These are phyloP conservation scores for Lysandra bellargus DNA, from an alignment of 2,888 invertebrate genomes.

Conservation along the genomic window DNA sequence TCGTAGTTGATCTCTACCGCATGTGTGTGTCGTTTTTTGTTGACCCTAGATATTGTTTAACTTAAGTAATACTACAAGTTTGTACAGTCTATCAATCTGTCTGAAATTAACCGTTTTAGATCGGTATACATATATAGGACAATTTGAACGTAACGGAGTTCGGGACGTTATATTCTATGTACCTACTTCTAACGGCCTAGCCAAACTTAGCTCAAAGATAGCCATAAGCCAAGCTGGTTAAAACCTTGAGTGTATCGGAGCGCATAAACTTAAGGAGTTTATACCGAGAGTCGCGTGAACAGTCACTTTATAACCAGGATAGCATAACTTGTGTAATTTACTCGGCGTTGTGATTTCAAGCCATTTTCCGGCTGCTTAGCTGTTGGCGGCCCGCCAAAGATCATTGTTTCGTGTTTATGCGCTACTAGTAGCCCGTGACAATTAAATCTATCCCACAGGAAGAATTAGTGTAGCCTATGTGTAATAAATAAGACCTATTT, in stretches of 20 bases:
- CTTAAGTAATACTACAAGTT: too few relatives aligned
- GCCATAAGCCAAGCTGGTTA: background rate
- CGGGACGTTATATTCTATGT: too few relatives aligned
- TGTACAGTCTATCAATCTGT: too few relatives aligned
- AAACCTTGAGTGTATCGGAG: background rate
- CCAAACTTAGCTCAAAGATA: background rate
- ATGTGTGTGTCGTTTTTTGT: too few relatives aligned
- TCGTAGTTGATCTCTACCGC: too few relatives aligned
- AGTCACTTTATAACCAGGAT: background rate
- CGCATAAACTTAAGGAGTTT: background rate
- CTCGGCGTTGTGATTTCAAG: slow-evolving; percentile 17
- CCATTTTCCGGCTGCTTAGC: slow-evolving; percentile 26
- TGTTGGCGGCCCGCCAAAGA: background rate
- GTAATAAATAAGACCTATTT: background rate
- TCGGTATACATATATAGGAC: too few relatives aligned
- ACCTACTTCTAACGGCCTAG: too few relatives aligned
- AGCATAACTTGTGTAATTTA: slow-evolving; percentile 16
- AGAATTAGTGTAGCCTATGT: slow-evolving; percentile 36
- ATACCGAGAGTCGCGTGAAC: background rate
- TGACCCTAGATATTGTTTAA: too few relatives aligned
- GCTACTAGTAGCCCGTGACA: slow-evolving; percentile 4
- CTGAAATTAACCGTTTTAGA: too few relatives aligned
- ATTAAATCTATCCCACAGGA: slow-evolving; percentile 39
- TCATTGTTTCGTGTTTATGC: background rate
- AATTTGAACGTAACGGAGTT: too few relatives aligned